Base-by-base conservation (phyloP, 1,140 invertebrate species). In the Ectropis grisescens region DNA sequence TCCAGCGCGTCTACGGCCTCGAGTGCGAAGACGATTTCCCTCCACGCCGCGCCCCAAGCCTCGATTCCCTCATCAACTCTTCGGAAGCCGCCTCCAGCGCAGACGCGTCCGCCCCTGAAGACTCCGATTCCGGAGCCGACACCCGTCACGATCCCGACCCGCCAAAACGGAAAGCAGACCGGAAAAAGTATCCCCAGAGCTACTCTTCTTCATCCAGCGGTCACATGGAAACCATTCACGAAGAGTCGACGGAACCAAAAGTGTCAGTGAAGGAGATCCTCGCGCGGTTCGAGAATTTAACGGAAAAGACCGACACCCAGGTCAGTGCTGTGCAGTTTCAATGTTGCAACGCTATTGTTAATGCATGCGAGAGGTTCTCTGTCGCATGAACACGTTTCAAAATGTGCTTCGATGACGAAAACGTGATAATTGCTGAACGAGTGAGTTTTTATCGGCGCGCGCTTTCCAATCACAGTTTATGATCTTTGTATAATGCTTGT, bases 261-360 rank as follows among this genome's bases (percentile, higher is more conserved):
- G 85, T 92, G 40, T 92, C 91, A 37, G 91, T 93, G 15, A 89
- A 90, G 47, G 91, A 92, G 51, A 92, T 93, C 44, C 72, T 93
- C 33, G 90, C 90, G 15, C 84, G 90, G 29, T 92, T 93, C 66
- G 91, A 93, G 57, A 91, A 91, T 64, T 82, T 93, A 27, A 85
- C 84, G 27, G 82, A 83, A 47, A 82, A 72, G 44, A 62, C 50
- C 37, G 68, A 75, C 34, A 31, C 52, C 13, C 70, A 71, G 60
- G 62, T 74, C 13, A 27, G 41, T 23, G 39, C 16, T 41, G 30
- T 47, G 41, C n/a, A n/a, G n/a, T n/a, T 40, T 33, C 30, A 13
- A 27, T 34, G 26, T 19, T 26, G 24, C 24, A 6, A 4, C 10
- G 8, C 16, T 19, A 8, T 19, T 19, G 3, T 19, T 3, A 19